Percentiles rank a stretch among this genome's conserved stretches.
Evolutionary conservation across 2,888 invertebrate genomes (phyloP).

Genomic region (Zaprionus bogoriensis): DNA sequence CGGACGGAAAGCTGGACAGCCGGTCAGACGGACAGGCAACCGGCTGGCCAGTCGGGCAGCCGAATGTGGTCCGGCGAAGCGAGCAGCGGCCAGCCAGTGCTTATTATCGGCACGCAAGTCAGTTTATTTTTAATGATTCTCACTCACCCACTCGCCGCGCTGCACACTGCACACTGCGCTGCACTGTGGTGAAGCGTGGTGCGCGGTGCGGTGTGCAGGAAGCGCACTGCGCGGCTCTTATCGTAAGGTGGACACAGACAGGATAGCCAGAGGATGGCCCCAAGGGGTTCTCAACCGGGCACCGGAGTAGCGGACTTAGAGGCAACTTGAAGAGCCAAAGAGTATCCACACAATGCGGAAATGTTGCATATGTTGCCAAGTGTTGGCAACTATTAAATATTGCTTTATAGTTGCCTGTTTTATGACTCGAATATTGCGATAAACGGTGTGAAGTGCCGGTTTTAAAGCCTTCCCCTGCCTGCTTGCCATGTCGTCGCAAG

Average conservation of each 20-base stretch:
- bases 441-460: slow-evolving; percentile 50
- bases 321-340: slow-evolving; percentile 26
- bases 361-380: slow-evolving; percentile 69
- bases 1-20: slow-evolving; percentile 7
- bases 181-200: not conserved
- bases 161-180: not conserved
- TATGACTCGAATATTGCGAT: slow-evolving; percentile 55
- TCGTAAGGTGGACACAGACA: slow-evolving; percentile 29
- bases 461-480: slow-evolving; percentile 8
- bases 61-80: not conserved
- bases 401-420: slow-evolving; percentile 59
- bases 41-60: not conserved
- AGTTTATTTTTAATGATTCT: slow-evolving; percentile 80
- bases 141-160: slow-evolving; percentile 73
- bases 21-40: slow-evolving; percentile 11
- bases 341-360: slow-evolving; percentile 65
- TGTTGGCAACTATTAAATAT: slow-evolving; percentile 71
- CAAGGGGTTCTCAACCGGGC: slow-evolving; percentile 26
- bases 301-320: slow-evolving; percentile 26
- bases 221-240: slow-evolving; percentile 34
- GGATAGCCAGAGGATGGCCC: slow-evolving; percentile 33
- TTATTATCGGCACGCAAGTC: slow-evolving; percentile 81
- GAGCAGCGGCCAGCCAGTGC: slow-evolving; percentile 42
- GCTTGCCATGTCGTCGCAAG: slow-evolving; percentile 10
- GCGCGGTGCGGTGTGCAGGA: slow-evolving; percentile 23